phyloP scores from a whole-genome alignment of 2,113 vertebrate genomes.

The Osmerus mordax region DNA sequence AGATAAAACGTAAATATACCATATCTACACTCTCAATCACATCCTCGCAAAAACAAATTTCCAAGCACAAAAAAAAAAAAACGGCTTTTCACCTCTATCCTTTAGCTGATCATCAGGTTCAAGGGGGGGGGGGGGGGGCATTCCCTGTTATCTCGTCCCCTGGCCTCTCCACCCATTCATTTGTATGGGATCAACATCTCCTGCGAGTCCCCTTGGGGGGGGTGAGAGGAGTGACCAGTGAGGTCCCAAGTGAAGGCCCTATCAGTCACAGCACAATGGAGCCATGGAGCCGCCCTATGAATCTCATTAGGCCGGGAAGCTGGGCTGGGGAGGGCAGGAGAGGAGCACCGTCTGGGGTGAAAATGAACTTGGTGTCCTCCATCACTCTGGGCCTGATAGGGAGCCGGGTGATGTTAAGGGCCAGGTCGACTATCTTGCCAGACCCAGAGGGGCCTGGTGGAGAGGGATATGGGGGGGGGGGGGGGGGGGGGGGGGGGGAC shows the following conservation, averaged over 20 bases:
- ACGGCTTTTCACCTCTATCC: background rate
- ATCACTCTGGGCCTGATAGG: slow-evolving; percentile 75
- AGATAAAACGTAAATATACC: too few relatives aligned
- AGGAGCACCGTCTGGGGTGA: slow-evolving; percentile 62
- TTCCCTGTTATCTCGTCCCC: background rate
- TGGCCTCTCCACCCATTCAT: slow-evolving; percentile 38
- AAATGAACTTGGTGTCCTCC: slow-evolving; percentile 77
- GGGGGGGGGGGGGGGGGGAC: too few relatives aligned
- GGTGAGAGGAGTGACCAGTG: slow-evolving; percentile 69
- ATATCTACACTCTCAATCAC: too few relatives aligned
- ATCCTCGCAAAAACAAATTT: too few relatives aligned
- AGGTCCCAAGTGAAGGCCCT: slow-evolving; percentile 66
- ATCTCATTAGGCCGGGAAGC: slow-evolving; percentile 66
- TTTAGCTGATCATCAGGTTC: background rate
- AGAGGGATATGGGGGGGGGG: background rate
- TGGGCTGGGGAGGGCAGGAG: slow-evolving; percentile 25
- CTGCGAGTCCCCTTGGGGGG: slow-evolving; percentile 72
- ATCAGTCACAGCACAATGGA: slow-evolving; percentile 72
- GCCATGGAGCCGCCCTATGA: slow-evolving; percentile 66
- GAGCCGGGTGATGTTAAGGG: background rate
- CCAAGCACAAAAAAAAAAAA: background rate
- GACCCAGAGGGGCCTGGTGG: slow-evolving; percentile 38
- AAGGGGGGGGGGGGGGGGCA: background rate
- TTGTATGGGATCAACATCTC: slow-evolving; percentile 68
- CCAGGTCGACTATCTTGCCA: slow-evolving; percentile 16